Conservation (phyloP, 2,888 invertebrate genomes). For the Seira ritae region DNA sequence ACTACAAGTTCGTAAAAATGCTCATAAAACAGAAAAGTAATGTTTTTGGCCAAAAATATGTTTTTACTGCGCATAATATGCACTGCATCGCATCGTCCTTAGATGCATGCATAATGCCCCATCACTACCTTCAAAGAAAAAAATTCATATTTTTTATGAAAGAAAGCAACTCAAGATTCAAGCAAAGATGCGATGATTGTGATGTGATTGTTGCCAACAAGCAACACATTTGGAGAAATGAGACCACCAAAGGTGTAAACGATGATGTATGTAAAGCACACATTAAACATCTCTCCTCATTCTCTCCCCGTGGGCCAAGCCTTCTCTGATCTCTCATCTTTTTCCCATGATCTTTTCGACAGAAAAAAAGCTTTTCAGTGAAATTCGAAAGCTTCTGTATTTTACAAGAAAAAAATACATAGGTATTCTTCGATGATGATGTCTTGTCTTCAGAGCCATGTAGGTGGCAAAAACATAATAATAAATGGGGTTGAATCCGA, state of each 20-base stretch:
- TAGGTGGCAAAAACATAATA: slow-evolving; percentile 43
- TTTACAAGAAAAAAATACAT: too few relatives aligned
- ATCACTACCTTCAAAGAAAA: background rate
- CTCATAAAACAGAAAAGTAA: background rate
- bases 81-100: background rate
- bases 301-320: background rate
- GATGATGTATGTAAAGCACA: slow-evolving; percentile 31
- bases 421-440: too few relatives aligned
- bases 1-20: background rate
- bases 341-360: slow-evolving; percentile 10
- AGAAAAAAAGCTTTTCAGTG: background rate
- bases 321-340: slow-evolving; percentile 9
- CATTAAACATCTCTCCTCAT: slow-evolving; percentile 8
- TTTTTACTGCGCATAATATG: background rate
- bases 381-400: background rate
- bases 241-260: slow-evolving; percentile 65
- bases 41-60: too few relatives aligned
- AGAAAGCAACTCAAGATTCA: background rate
- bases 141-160: background rate
- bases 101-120: background rate
- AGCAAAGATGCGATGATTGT: slow-evolving; percentile 34
- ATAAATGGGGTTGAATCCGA: slow-evolving; percentile 38
- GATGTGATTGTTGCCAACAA: slow-evolving; percentile 61
- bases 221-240: slow-evolving; percentile 54
- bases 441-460: slow-evolving; percentile 18